Base-by-base conservation (phyloP, 2,888 invertebrate genomes). In the Synanthedon andrenaeformis region DNA sequence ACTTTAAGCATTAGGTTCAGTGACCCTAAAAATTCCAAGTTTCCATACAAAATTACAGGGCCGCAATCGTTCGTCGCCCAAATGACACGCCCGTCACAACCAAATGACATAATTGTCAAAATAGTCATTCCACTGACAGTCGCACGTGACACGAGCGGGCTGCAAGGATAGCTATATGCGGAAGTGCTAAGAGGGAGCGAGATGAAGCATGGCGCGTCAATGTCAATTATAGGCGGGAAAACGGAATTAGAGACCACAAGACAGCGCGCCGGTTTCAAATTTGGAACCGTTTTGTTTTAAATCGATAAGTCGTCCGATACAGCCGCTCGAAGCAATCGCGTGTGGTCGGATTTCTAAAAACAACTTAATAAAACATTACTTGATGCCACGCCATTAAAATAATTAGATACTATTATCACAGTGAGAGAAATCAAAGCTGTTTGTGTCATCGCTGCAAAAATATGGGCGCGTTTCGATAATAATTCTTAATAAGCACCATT, bases 101-200 rank as follows among this genome's bases (percentile, higher is more conserved):
- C 84, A 84, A 86, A 87, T 86, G 87, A 87, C 87, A 87, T 87
- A 87, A 87, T 87, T 86, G 87, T 86, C 87, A 79, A 86, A 87
- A 86, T 86, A 84, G 82, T 82, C 80, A 82, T 76, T 74, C 70
- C 80, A 74, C 76, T 83, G 84, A 83, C 79, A 78, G 66, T 64
- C 79, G 84, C 84, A 87, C 87, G 87, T 87, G 87, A 86, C 84
- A 84, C 67, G 67, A 66, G 65, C 68, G 62, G 54, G 53, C 57
- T 73, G 78, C 51, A 62, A 74, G 72, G 81, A 84, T 60, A 54
- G 58, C 58, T 12, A 58, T 63, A 74, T 57, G 51, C 35, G 35
- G 55, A 42, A 13, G n/a, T 4, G 8, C 12, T 6, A 55, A 56
- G 72, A 51, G 48, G 48, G 65, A 78, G 57, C 49, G 69, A 60